Evolutionary conservation across 2,888 invertebrate genomes (phyloP).

Genomic region (Acutogordius australiensis): DNA sequence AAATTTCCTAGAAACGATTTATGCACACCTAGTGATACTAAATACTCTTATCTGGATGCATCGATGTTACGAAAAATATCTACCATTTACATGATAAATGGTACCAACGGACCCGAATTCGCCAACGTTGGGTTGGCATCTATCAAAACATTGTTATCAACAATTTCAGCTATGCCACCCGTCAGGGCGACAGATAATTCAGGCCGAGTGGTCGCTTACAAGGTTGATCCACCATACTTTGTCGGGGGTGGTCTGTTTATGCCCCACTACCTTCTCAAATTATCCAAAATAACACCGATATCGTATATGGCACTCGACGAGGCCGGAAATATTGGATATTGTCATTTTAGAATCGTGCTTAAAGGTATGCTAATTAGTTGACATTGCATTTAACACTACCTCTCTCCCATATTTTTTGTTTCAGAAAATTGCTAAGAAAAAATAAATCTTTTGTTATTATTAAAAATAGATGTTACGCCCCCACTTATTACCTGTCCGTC

Average conservation of each 20-base stretch:
- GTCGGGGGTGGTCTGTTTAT: conserved; percentile 56
- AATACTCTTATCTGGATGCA: neutral
- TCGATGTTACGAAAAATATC: neutral
- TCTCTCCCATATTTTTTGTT: neutral
- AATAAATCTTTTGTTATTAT: no score
- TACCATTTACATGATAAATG: neutral
- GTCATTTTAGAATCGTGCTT: conserved; percentile 56
- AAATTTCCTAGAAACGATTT: neutral
- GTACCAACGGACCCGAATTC: neutral
- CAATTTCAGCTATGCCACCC: no score
- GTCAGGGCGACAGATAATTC: conserved; percentile 49
- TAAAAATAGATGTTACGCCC: conserved; percentile 53
- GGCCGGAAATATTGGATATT: conserved; percentile 83
- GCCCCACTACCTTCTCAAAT: no score
- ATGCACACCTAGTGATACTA: neutral
- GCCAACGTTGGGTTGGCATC: neutral
- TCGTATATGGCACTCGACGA: conserved; percentile 85
- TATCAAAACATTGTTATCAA: no score
- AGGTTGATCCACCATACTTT: conserved; percentile 66
- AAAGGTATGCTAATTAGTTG: no score
- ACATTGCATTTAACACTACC: neutral
- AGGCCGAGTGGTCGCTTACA: conserved; percentile 61
- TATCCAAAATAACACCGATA: no score
- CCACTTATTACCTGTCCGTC: conserved; percentile 64
- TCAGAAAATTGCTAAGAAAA: neutral